These are phyloP conservation scores for Mantis religiosa DNA, from an alignment of 2,888 invertebrate species.

Conservation along the genomic window DNA sequence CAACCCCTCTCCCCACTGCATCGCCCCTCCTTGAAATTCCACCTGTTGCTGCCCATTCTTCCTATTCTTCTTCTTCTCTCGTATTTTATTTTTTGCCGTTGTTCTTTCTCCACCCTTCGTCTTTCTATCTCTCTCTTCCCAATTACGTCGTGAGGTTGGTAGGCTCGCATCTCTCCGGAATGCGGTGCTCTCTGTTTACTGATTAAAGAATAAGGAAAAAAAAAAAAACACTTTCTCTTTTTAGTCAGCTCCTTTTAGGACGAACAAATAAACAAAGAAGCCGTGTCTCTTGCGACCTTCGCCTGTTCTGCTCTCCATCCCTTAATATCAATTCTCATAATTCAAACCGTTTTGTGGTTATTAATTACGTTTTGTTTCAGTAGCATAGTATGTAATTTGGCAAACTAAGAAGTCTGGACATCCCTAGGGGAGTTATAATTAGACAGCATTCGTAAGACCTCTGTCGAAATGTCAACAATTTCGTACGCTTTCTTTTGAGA, in stretches of 20 bases:
- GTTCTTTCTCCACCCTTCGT: neutral
- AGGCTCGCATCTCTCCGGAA: neutral
- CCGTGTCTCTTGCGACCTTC: neutral
- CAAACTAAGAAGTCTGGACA: too few species aligned
- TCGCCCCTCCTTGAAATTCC: neutral
- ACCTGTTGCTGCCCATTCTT: constrained; percentile 8
- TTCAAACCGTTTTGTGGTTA: neutral
- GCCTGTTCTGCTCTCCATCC: neutral
- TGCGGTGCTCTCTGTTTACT: neutral
- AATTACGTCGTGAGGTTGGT: neutral
- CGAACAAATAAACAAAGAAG: neutral
- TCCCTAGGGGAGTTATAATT: too few species aligned
- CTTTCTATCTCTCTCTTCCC: neutral
- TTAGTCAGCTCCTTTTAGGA: neutral
- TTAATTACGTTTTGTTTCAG: too few species aligned
- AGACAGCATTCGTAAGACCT: too few species aligned
- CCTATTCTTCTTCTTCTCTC: neutral
- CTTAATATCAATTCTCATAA: neutral
- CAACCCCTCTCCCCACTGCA: neutral
- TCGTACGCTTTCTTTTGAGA: too few species aligned
- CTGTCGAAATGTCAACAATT: too few species aligned
- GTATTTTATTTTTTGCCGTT: neutral
- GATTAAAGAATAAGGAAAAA: neutral
- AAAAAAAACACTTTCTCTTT: neutral
- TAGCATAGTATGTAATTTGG: too few species aligned